Base-by-base conservation (phyloP, 2,888 invertebrate species). In the Acronicta leporina region DNA sequence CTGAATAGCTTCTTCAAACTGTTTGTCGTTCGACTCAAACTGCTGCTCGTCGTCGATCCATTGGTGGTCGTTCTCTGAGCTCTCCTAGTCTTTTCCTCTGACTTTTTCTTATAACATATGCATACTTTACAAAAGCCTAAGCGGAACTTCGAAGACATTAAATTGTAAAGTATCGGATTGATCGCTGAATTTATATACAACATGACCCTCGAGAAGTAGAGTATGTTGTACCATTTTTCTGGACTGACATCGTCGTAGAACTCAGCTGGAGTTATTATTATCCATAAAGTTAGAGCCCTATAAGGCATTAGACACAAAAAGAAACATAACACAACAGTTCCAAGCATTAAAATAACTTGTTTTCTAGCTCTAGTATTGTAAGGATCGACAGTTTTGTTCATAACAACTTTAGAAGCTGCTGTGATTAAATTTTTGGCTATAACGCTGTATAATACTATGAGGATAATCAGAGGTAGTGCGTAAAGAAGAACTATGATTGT, bases 71-170 rank as follows among this genome's bases (percentile, higher is more conserved):
- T 96, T 63, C 95, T 87, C 41, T 88, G 87, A 5, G 83, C 88
- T 66, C 92, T 84, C 67, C 93, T 91, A 57, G 94, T 91, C 59
- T 92, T 92, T 42, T 90, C 81, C 45, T 87, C 89, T 14, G 84
- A 79, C n/a, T 89, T 90, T 52, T 91, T 91, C 58, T 91, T 94
- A 58, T 94, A 94, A 73, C 95, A 94, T 43, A 96, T 95, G 80
- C 96, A 97, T 0, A 97, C 95, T 81, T 95, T 95, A 57, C 96
- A 94, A 80, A 98, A 98, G 0, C 97, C 97, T 57, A 96, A 95
- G 3, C 98, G 96, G 85, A 98, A 98, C 91, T 98, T 98, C 3
- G 98, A 97, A 43, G 98, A 98, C 97, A 98, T 98, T 68, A 98
- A 93, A 87, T 98, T 98, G 87, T 98, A 98, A n/a, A 98, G 92